Conservation (phyloP, 2,113 vertebrate genomes). For the Phoenicopterus ruber region DNA sequence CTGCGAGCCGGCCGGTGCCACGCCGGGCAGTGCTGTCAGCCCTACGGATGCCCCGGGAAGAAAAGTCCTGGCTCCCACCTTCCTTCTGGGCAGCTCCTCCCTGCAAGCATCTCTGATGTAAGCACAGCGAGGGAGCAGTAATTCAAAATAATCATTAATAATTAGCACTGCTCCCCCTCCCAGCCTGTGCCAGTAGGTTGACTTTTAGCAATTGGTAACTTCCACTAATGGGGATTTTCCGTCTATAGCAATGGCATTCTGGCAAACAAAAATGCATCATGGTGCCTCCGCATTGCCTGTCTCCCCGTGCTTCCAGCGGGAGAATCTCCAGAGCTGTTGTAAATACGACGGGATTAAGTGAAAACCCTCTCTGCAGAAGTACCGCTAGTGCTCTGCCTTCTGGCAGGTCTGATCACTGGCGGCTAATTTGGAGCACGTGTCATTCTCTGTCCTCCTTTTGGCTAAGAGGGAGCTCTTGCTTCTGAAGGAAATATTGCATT, state of each 20-base stretch:
- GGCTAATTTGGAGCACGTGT: neutral
- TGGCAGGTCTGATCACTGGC: neutral
- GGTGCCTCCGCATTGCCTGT: fast-evolving
- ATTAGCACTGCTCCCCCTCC: neutral
- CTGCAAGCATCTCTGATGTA: neutral
- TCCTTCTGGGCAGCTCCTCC: neutral
- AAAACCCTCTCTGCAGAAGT: neutral
- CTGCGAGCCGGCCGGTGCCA: neutral
- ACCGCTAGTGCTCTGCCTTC: neutral
- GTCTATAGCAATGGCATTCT: neutral
- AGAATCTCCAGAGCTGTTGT: neutral
- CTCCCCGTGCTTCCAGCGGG: neutral
- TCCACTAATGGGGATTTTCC: neutral
- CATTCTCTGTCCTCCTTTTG: neutral
- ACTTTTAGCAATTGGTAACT: neutral
- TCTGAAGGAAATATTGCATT: neutral
- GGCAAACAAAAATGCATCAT: neutral
- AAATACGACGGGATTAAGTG: neutral
- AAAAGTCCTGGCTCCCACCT: neutral
- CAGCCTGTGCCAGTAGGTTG: neutral
- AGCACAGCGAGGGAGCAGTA: neutral
- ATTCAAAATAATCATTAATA: neutral
- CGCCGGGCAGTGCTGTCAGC: too few relatives aligned
- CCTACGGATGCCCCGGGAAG: neutral
- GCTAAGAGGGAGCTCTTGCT: neutral